A percentile compares a stretch with the other conserved stretches of the same genome.
These are phyloP conservation scores for Apotomis betuletana DNA, from an alignment of 2,888 invertebrate genomes.

Conservation along the genomic window DNA sequence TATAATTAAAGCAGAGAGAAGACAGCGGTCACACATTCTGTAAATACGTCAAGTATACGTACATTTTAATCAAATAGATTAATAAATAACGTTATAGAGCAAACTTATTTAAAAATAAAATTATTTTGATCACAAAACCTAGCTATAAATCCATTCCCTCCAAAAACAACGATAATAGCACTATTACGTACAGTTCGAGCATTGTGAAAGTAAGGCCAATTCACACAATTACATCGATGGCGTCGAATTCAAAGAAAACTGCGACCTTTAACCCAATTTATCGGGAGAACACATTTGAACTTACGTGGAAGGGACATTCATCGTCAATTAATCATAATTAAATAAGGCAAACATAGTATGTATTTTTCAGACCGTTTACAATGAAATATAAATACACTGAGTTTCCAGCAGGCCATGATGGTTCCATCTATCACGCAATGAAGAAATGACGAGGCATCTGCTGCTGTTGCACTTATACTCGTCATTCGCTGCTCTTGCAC, in stretches of 20 bases:
- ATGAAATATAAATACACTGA: no score
- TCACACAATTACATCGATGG: constrained; percentile 16
- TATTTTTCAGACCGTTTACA: no score
- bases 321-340: constrained; percentile 9
- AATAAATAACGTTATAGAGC: not conserved
- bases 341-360: no score
- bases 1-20: no score
- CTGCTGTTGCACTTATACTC: no score
- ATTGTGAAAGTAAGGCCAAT: constrained; percentile 16
- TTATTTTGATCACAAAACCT: not conserved
- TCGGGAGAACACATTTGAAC: constrained; percentile 20
- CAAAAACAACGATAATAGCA: constrained; percentile 3
- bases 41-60: no score
- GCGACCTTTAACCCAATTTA: constrained; percentile 31
- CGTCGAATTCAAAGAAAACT: constrained; percentile 28
- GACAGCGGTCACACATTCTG: no score
- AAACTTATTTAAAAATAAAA: not conserved
- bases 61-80: no score
- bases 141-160: not conserved
- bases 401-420: no score
- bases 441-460: no score
- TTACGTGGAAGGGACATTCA: constrained; percentile 13
- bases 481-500: no score
- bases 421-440: no score
- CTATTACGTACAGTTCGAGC: constrained; percentile 20